Percentiles rank a stretch among this genome's conserved stretches.
Evolutionary conservation across 2,888 invertebrate genomes (phyloP).

Genomic region (Phragmatobia fuliginosa): DNA sequence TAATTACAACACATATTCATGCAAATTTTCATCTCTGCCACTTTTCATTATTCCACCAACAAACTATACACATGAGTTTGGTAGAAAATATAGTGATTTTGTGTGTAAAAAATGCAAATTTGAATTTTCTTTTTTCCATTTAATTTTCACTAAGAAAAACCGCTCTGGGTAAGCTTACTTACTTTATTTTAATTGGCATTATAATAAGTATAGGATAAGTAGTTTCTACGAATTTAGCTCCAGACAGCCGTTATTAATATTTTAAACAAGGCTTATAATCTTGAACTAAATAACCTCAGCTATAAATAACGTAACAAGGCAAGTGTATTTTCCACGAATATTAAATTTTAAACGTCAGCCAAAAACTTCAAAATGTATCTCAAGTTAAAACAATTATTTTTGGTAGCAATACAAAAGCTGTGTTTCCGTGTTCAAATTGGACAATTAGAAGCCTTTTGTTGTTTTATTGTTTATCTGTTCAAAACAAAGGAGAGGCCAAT

Average conservation of each 20-base stretch:
- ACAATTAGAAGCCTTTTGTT: conserved; percentile 69
- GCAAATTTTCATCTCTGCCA: too few species aligned
- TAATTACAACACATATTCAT: too few species aligned
- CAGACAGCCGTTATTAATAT: neutral
- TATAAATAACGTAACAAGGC: neutral
- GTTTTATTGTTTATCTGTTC: conserved; percentile 68
- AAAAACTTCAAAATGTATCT: conserved; percentile 45
- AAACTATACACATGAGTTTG: too few species aligned
- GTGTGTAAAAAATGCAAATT: too few species aligned
- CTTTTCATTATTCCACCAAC: too few species aligned
- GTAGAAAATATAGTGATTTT: too few species aligned
- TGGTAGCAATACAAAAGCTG: conserved; percentile 52
- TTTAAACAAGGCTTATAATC: neutral
- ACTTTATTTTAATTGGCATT: too few species aligned
- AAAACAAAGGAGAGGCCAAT: conserved; percentile 54
- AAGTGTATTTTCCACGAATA: neutral
- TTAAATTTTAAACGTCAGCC: neutral
- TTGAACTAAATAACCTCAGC: neutral
- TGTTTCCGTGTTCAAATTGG: conserved; percentile 66
- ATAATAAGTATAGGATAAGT: too few species aligned
- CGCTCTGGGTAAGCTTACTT: neutral
- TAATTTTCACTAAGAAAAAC: neutral
- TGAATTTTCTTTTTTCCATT: neutral
- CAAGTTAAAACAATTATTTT: conserved; percentile 50
- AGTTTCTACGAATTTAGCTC: neutral